Base-by-base conservation (phyloP, 2,113 vertebrate species). In the Ancistrus triradiatus region DNA sequence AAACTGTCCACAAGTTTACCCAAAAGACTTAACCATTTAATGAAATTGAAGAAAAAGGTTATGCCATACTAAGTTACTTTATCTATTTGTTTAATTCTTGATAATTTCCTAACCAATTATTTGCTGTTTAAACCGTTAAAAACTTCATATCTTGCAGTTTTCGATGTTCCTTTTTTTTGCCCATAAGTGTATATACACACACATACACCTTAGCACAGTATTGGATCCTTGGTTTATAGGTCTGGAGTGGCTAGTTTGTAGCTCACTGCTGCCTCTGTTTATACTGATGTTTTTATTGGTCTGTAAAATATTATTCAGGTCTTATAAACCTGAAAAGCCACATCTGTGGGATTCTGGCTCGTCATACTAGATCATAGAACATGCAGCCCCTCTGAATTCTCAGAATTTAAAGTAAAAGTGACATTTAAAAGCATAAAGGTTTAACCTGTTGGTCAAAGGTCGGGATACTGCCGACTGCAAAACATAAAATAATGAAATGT, bases 271-370 rank as follows among this genome's bases (percentile, higher is more conserved):
- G 76, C 71, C 76, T 80, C 80, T 85, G 80, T 87, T 87, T 86
- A 82, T 84, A 75, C 72, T 80, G 66, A 72, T 85, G 78, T 75
- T 86, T 87, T 88, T 80, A 85, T 77, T 80, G 80, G 78, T 83
- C 78, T 78, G 78, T 86, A 84, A 87, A 85, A 83, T 83, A 86
- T 83, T 79, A 84, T 78, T 77, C 76, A 48, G 65, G 72, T 83
- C 78, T 80, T 81, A 77, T 81, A 78, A 81, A 73, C 74, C 77
- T 73, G 74, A 80, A 82, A 85, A 80, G 75, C 77, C 82, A 84
- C 80, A 83, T 85, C 76, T 84, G 76, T 84, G 77, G 66, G 75
- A 61, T 60, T 68, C 68, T 78, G 82, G 79, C 77, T 79, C 83
- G 80, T 85, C 80, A 74, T 80, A 80, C 77, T 79, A 81, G 79